A percentile compares a stretch with the other conserved stretches of the same genome.
These are phyloP conservation scores for Idris sp. DNA, from an alignment of 1,140 invertebrate genomes.

Conservation along the genomic window DNA sequence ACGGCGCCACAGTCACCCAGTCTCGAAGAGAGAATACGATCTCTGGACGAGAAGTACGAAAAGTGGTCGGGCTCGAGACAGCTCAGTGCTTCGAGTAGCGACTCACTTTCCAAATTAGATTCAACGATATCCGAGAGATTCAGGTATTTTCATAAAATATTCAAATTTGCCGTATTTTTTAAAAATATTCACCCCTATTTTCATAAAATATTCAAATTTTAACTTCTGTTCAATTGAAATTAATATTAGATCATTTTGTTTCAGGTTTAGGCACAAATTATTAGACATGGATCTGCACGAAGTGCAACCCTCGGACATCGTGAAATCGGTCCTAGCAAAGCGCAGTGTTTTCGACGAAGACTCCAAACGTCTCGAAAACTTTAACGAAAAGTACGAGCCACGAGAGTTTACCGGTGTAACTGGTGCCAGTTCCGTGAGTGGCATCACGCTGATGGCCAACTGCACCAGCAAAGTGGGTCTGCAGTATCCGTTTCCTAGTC, in stretches of 20 bases:
- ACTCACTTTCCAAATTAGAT: slow-evolving; percentile 80
- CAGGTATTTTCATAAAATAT: slow-evolving; percentile 65
- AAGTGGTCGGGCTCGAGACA: slow-evolving; percentile 88
- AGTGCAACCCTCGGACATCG: slow-evolving; percentile 94
- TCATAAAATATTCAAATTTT: too few relatives aligned
- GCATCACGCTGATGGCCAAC: slow-evolving; percentile 43
- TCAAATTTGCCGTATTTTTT: too few relatives aligned
- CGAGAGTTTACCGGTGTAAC: slow-evolving; percentile 80
- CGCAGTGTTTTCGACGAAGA: slow-evolving; percentile 97
- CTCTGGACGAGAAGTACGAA: slow-evolving; percentile 94
- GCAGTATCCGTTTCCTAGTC: slow-evolving; percentile 89
- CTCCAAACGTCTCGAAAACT: slow-evolving; percentile 93
- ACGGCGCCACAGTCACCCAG: slow-evolving; percentile 81
- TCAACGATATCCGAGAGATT: slow-evolving; percentile 78
- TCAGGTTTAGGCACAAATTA: slow-evolving; percentile 83
- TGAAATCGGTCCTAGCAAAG: slow-evolving; percentile 93
- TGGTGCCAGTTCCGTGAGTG: slow-evolving; percentile 67
- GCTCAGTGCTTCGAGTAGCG: slow-evolving; percentile 80
- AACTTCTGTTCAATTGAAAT: too few relatives aligned
- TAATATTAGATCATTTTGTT: too few relatives aligned
- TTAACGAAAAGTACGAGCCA: slow-evolving; percentile 91
- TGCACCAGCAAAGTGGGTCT: slow-evolving; percentile 80
- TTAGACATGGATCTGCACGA: slow-evolving; percentile 86
- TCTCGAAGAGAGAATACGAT: slow-evolving; percentile 92
- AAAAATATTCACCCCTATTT: too few relatives aligned